Evolutionary conservation across 1,140 invertebrate species (phyloP), one percentile per base, ranked within the genome.

Genomic region (Oppia nitens): DNA sequence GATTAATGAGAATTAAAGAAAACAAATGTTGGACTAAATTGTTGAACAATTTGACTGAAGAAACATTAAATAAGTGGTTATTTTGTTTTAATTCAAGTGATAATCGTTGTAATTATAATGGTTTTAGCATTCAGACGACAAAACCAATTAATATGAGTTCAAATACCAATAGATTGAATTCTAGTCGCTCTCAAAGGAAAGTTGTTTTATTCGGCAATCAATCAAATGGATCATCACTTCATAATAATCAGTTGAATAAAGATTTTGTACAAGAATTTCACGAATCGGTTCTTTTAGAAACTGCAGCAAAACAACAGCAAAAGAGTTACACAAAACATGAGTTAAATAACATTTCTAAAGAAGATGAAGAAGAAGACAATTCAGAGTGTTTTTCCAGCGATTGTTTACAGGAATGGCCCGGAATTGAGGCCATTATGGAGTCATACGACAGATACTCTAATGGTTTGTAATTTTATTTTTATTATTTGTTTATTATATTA

Each of bases 201-300:
- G 50, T n/a, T 21, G 20, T 24, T 3, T 3, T 21, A 25, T 1
- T 63, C 62, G 28, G 47, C n/a, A 24, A 48, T 60, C 45, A 59
- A 64, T 49, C 49, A 57, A 40, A 57, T 53, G 49, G 61, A 48
- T 27, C 21, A 24, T 47, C 60, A 49, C 47, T 64, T 64, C 14
- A 67, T 64, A 60, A 60, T 58, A 32, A 52, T 2, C 50, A 62
- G 24, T 4, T 57, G 3, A 48, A 61, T 9, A 62, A 62, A 53
- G 68, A 70, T 53, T 73, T 73, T 66, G 71, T 65, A 49, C 68
- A 72, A 60, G 70, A 72, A 64, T 73, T 71, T 56, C 70, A 71
- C 57, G 65, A 70, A 52, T 70, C 70, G 14, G 70, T 71, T n/a
- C 60, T 71, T 17, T 64, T 68, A 52, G 65, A 66, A 20, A 71